phyloP scores from a whole-genome alignment of 2,888 invertebrate species.

The Syrista parreyssii region DNA sequence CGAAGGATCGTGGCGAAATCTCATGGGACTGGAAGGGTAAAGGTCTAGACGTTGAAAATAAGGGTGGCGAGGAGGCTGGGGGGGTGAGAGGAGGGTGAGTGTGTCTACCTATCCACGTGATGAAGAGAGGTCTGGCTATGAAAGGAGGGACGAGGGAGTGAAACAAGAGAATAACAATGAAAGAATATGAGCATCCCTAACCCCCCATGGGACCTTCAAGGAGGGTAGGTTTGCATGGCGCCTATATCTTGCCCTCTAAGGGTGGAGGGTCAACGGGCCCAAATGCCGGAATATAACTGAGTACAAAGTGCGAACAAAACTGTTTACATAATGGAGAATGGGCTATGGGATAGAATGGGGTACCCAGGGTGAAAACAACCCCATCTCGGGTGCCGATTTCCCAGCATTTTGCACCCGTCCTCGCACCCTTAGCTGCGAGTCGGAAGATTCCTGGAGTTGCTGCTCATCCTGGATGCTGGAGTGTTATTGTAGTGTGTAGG shows the following conservation, averaged over 20 bases:
- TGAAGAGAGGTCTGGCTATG: not conserved
- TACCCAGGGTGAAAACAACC: too few species aligned
- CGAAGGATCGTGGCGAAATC: too few species aligned
- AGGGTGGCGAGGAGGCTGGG: not conserved
- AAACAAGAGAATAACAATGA: slow-evolving; percentile 20
- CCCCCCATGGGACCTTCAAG: not conserved
- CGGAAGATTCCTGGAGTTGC: too few species aligned
- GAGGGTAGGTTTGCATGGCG: slow-evolving; percentile 1
- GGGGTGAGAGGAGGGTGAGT: not conserved
- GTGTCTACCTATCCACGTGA: not conserved
- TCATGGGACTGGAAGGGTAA: too few species aligned
- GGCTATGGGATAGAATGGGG: too few species aligned
- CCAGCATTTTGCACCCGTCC: too few species aligned
- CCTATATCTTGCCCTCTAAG: not conserved
- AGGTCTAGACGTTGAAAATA: too few species aligned
- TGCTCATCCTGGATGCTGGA: too few species aligned
- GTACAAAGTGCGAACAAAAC: slow-evolving; percentile 2
- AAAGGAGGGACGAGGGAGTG: not conserved
- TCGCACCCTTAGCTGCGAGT: too few species aligned
- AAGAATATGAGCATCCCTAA: slow-evolving; percentile 19
- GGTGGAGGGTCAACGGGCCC: not conserved
- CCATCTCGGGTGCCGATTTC: too few species aligned
- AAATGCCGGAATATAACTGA: not conserved
- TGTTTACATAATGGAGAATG: slow-evolving; percentile 2
- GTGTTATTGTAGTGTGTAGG: too few species aligned